Evolutionary conservation across 2,113 vertebrate genomes (phyloP), one percentile per base, ranked within the genome.

Genomic region (Zapornia atra): DNA sequence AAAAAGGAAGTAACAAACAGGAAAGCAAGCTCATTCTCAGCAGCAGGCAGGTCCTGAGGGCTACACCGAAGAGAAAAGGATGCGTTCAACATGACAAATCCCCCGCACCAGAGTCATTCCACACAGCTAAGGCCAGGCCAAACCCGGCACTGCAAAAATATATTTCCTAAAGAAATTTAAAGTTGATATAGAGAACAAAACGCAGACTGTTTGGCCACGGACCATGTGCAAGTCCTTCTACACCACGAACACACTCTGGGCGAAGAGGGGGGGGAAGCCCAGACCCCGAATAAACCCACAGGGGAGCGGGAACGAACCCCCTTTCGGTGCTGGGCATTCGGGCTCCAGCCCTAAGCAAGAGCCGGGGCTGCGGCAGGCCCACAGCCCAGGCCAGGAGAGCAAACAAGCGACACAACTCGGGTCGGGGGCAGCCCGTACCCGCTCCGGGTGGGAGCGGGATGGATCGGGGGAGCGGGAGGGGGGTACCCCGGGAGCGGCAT

Each of bases 1-100:
- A 92, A 40, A 91, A 70, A 92, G 72, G 91, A 95, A 95, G 92
- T 92, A 91, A 75, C 68, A 40, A 94, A 95, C 91, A 95, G 92
- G 91, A 95, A 97, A 90, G 20, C 9, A 5, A 94, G 77, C 80
- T 90, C 38, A 3, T 92, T 83, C 56, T 84, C 72, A 60, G 46
- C 61, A 88, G 86, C 64, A 54, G 68, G 26, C 75, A 70, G 94
- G 42, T 60, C 72, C 64, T 51, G 29, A 57, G 90, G 82, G 82
- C 68, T 60, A 78, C 65, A 56, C 9, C 2, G 9, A 92, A 9
- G 31, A 6, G 53, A 70, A 63, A 89, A 91, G 34, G 70, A 82
- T 54, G 54, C 28, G 2, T 8, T 24, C 4, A 48, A 61, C 54
- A 6, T 2, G 46, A 69, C 50, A 86, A 88, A 72, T 34, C 31